Evolutionary conservation across 2,888 invertebrate genomes (phyloP).

Genomic region (Mimachlamys varia): DNA sequence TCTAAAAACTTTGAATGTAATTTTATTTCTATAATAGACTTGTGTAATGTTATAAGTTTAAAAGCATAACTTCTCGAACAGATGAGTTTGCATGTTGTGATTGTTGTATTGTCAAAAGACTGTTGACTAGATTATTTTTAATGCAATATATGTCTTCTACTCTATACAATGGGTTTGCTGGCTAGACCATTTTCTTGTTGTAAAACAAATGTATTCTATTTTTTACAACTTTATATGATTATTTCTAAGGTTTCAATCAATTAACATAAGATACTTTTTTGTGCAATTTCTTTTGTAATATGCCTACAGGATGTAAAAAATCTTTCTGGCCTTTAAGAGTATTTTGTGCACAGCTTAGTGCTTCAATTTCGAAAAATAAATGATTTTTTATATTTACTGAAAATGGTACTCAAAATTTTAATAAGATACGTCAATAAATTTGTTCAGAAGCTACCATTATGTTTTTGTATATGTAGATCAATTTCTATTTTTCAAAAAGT

Average conservation of each 20-base stretch:
- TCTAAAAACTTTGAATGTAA: neutral
- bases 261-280: neutral
- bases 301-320: neutral
- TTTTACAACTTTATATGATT: slow-evolving; percentile 31
- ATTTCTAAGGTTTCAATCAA: slow-evolving; percentile 15
- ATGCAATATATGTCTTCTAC: neutral
- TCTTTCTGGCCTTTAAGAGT: neutral
- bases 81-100: slow-evolving; percentile 20
- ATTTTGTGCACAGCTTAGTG: too few species aligned
- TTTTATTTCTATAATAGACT: slow-evolving; percentile 2
- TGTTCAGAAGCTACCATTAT: too few species aligned
- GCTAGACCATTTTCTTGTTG: slow-evolving; percentile 33
- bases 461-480: too few species aligned
- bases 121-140: slow-evolving; percentile 2
- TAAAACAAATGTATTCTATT: neutral
- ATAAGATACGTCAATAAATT: too few species aligned
- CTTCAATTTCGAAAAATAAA: too few species aligned
- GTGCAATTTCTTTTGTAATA: neutral
- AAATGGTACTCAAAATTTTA: too few species aligned
- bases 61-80: neutral
- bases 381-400: too few species aligned
- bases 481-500: too few species aligned
- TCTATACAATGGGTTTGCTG: slow-evolving; percentile 6
- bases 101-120: neutral
- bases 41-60: neutral